Base-by-base conservation (phyloP, 2,113 vertebrate species). In the Sinocyclocheilus rhinocerous region DNA sequence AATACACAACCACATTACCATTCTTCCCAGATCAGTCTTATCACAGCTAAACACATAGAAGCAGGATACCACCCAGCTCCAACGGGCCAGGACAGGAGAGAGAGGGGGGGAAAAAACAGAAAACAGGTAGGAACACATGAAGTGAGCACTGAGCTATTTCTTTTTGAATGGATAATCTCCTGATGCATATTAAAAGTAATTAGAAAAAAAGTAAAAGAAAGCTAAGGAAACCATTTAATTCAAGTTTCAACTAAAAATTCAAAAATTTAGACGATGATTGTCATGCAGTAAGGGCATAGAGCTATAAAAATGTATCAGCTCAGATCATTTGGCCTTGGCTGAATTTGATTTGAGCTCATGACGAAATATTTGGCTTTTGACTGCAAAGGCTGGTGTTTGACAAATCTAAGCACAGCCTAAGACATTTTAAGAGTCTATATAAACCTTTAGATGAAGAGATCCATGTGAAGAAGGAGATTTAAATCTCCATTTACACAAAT, bases 11-110 rank as follows among this genome's bases (percentile, higher is more conserved):
- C 33, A 20, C 89, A 91, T 91, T 92, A 90, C 90, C 86, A 89
- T 91, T 92, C 92, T 84, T 84, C 73, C 89, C 83, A 77, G 78
- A 87, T 92, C 86, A 50, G 87, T 88, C 89, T 93, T 92, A 93
- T 92, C 91, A 90, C 67, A 85, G 87, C 76, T 52, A 91, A 92
- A 93, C 91, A 93, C 92, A 93, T 84, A 90, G 88, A 69, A 15
- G 20, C 42, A 65, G 42, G 15, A 70, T 26, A 52, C 45, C 80
- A 82, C 45, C 63, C 45, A 20, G 50, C 65, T 86, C 36, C 26
- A 36, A 70, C 50, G 16, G 20, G 77, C 24, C 13, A 33, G 42
- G 16, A 82, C 39, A 69, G 61, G 80, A 52, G 18, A 63, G 12
- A 20, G n/a, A 29, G 16, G 52, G 18, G n/a, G n/a, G n/a, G n/a